These are phyloP conservation scores for Strigamia maritima DNA, from an alignment of 2,888 invertebrate species.

Conservation along the genomic window DNA sequence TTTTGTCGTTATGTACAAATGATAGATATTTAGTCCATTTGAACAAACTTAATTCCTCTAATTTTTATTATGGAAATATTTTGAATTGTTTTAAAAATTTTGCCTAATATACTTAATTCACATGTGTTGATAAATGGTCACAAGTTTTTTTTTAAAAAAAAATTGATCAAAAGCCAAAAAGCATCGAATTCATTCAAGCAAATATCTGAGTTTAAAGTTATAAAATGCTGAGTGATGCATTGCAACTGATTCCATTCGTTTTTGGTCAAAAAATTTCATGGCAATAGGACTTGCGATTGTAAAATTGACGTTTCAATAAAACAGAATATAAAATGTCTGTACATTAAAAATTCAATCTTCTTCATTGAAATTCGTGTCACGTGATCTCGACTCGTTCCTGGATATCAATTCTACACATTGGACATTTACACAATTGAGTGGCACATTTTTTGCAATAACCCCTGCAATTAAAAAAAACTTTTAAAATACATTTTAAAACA, in stretches of 20 bases:
- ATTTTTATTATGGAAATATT: not conserved
- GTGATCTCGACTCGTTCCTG: not conserved
- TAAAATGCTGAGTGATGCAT: too few species aligned
- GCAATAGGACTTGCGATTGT: not conserved
- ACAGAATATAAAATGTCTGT: constrained; percentile 3
- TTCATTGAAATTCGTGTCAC: constrained; percentile 6
- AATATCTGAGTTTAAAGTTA: not conserved
- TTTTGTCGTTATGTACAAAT: too few species aligned
- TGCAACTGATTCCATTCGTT: not conserved
- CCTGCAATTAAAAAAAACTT: constrained; percentile 55
- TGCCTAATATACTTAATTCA: not conserved
- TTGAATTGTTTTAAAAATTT: not conserved
- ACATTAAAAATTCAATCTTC: not conserved
- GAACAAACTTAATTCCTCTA: not conserved
- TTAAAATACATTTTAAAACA: not conserved
- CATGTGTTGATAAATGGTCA: not conserved
- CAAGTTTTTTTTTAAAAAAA: not conserved
- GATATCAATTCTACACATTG: constrained; percentile 68
- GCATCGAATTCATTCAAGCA: not conserved
- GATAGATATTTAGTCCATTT: not conserved
- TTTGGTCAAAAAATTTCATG: not conserved
- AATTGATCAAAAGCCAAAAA: not conserved
- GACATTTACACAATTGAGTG: constrained; percentile 74
- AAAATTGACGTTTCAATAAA: not conserved
- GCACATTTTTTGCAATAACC: constrained; percentile 81